phyloP scores from a whole-genome alignment of 37 sponge, comb jelly and placozoan genomes.

The Amphimedon queenslandica region DNA sequence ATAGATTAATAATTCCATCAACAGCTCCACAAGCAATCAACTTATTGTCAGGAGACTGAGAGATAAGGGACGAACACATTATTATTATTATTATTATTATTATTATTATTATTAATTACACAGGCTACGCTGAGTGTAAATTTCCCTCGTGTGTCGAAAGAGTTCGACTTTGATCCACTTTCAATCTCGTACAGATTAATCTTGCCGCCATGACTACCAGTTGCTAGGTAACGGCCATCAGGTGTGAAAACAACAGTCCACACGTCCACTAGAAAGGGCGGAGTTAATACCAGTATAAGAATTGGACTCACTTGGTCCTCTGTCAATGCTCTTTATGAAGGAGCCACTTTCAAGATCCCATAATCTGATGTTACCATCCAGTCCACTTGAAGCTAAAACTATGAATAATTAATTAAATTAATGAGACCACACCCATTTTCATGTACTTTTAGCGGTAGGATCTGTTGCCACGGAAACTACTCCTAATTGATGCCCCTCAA shows the following conservation, averaged over 20 bases:
- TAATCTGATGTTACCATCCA: slow-evolving; percentile 85
- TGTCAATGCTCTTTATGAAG: slow-evolving; percentile 83
- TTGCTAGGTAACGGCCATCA: slow-evolving; percentile 74
- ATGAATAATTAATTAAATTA: not conserved
- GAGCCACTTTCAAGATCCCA: slow-evolving; percentile 91
- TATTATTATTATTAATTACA: slow-evolving; percentile 65
- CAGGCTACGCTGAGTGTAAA: slow-evolving; percentile 93
- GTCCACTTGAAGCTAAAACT: slow-evolving; percentile 95
- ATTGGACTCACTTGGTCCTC: slow-evolving; percentile 68
- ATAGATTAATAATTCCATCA: slow-evolving; percentile 92
- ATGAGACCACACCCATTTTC: not conserved
- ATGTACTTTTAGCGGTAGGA: slow-evolving; percentile 63
- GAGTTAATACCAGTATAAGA: slow-evolving; percentile 33
- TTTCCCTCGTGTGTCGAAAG: slow-evolving; percentile 93
- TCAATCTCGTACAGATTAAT: slow-evolving; percentile 88
- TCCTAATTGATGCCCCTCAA: slow-evolving; percentile 97
- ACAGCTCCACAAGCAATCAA: slow-evolving; percentile 92
- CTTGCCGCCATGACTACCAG: slow-evolving; percentile 94
- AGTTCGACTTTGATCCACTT: slow-evolving; percentile 71
- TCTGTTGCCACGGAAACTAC: slow-evolving; percentile 93
- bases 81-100: too few species aligned
- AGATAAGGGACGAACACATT: not conserved
- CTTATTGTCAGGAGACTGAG: slow-evolving; percentile 93
- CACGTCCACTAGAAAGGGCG: slow-evolving; percentile 76
- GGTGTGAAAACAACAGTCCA: slow-evolving; percentile 94